Conservation (phyloP, 2,888 invertebrate genomes). For the Eupithecia centaureata region DNA sequence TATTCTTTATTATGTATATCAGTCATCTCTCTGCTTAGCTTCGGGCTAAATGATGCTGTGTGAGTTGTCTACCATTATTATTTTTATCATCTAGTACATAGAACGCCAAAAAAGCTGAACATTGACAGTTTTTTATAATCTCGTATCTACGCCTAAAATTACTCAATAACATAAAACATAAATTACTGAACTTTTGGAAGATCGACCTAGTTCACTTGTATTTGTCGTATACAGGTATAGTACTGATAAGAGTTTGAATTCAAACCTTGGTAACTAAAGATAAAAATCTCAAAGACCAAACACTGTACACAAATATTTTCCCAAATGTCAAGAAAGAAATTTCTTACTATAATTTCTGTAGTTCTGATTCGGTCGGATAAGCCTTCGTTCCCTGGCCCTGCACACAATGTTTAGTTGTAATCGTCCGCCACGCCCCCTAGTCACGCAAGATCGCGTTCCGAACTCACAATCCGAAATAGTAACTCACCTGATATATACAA, state of each 20-base stretch:
- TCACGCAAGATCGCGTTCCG: conserved; percentile 82
- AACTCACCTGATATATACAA: conserved; percentile 35
- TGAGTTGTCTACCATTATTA: no score
- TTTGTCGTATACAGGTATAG: not conserved
- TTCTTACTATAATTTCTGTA: conserved; percentile 30
- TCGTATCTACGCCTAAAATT: not conserved
- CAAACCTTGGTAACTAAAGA: not conserved
- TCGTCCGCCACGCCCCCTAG: conserved; percentile 72
- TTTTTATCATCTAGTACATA: no score
- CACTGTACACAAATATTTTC: conserved; percentile 18
- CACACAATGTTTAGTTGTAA: conserved; percentile 79
- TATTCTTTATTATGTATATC: no score
- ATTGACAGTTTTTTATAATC: not conserved
- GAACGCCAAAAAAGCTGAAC: no score
- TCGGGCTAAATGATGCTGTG: no score
- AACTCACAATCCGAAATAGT: conserved; percentile 35
- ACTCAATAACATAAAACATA: not conserved
- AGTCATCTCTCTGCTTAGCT: no score
- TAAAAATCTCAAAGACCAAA: not conserved
- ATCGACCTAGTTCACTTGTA: not conserved
- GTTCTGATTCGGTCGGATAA: conserved; percentile 38
- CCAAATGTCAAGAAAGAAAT: conserved; percentile 33
- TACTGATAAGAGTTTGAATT: not conserved
- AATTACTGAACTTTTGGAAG: no score
- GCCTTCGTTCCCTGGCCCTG: conserved; percentile 39